Evolutionary conservation across 2,888 invertebrate species (phyloP).

Genomic region (Hydraecia micacea): DNA sequence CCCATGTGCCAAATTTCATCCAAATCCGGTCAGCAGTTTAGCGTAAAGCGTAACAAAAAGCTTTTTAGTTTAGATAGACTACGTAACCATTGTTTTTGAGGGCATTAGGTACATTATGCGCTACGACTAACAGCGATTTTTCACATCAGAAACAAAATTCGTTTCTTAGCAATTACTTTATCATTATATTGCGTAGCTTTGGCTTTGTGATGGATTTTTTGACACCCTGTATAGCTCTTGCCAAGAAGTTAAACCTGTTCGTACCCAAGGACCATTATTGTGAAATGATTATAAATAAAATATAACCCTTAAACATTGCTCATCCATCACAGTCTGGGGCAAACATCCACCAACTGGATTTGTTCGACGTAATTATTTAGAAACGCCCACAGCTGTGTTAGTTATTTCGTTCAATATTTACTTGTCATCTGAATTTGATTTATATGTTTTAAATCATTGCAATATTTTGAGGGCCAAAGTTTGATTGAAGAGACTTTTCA

Average conservation of each 20-base stretch:
- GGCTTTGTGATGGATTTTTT: background rate
- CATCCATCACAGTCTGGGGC: slow-evolving; percentile 48
- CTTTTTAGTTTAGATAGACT: too few relatives aligned
- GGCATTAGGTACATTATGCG: too few relatives aligned
- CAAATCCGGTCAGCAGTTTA: too few relatives aligned
- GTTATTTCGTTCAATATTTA: slow-evolving; percentile 48
- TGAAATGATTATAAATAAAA: background rate
- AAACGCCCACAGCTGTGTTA: slow-evolving; percentile 40
- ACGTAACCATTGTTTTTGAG: too few relatives aligned
- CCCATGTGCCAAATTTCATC: too few relatives aligned
- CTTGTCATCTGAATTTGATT: slow-evolving; percentile 49
- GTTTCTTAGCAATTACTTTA: background rate
- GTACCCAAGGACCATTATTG: background rate
- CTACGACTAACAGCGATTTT: background rate
- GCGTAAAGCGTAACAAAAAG: too few relatives aligned
- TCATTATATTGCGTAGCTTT: background rate
- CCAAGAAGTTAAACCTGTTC: background rate
- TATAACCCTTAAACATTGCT: slow-evolving; percentile 42
- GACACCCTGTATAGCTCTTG: background rate
- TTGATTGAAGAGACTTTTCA: slow-evolving; percentile 1
- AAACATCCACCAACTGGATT: slow-evolving; percentile 49
- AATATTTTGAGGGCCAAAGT: background rate
- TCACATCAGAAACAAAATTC: background rate
- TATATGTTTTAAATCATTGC: slow-evolving; percentile 47
- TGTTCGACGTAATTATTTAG: slow-evolving; percentile 56